These are phyloP conservation scores for Rhodophaea formosa DNA, from an alignment of 2,888 invertebrate species.

Conservation along the genomic window DNA sequence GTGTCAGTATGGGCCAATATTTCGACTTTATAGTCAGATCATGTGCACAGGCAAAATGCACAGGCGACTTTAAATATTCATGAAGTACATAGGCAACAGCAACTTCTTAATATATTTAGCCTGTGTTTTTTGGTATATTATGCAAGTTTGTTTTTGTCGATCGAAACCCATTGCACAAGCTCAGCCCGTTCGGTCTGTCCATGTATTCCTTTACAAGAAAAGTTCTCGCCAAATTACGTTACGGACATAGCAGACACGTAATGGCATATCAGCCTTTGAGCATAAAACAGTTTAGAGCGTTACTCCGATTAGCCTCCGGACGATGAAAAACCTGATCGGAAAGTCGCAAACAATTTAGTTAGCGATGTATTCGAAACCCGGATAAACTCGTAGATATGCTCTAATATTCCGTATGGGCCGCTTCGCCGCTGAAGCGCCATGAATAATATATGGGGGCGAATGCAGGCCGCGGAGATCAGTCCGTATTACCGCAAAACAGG, in stretches of 20 bases:
- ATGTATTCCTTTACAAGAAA: too few species aligned
- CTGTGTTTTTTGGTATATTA: too few species aligned
- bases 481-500: conserved; percentile 37
- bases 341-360: conserved; percentile 70
- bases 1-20: too few species aligned
- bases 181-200: too few species aligned
- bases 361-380: conserved; percentile 67
- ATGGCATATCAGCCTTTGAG: neutral
- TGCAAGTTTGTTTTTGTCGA: too few species aligned
- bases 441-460: conserved; percentile 68
- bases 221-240: neutral
- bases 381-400: conserved; percentile 61
- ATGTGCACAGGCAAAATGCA: too few species aligned
- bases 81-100: too few species aligned
- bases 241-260: neutral
- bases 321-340: conserved; percentile 3
- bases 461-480: conserved; percentile 56
- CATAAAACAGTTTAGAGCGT: neutral
- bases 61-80: too few species aligned
- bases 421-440: conserved; percentile 68
- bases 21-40: too few species aligned
- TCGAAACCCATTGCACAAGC: too few species aligned
- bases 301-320: neutral
- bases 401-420: conserved; percentile 77
- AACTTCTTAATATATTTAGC: too few species aligned